A percentile compares a stretch with the other conserved stretches of the same genome.
These are phyloP conservation scores for Notolepis coatsorum DNA, from an alignment of 2,797 vertebrate species.

Conservation along the genomic window DNA sequence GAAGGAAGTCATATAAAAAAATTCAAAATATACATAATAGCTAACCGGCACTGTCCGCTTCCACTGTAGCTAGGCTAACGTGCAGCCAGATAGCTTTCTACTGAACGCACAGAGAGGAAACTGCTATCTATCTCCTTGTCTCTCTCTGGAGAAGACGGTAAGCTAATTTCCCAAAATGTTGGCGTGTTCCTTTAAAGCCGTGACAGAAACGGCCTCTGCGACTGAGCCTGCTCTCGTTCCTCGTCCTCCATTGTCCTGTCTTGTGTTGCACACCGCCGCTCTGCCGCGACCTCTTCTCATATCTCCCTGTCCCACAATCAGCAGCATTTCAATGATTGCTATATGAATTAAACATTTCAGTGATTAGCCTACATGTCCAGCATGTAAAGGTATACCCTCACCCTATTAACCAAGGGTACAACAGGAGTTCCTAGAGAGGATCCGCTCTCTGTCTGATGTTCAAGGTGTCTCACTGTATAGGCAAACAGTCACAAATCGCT, in stretches of 20 bases:
- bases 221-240: not conserved
- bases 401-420: not conserved
- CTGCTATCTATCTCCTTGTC: no score
- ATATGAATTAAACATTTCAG: not conserved
- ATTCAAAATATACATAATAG: no score
- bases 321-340: not conserved
- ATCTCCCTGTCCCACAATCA: conserved; percentile 8
- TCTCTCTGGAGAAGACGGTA: no score
- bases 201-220: not conserved
- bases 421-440: not conserved
- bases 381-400: not conserved
- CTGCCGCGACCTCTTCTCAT: conserved; percentile 17
- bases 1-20: no score
- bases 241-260: no score
- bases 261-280: not conserved
- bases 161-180: no score
- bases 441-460: conserved; percentile 9
- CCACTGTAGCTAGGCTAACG: no score
- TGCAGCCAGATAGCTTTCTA: no score
- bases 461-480: not conserved
- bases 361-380: not conserved
- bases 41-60: no score
- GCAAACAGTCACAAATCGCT: no score
- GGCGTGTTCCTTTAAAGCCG: not conserved
- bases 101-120: no score